Base-by-base conservation (phyloP, 2,113 vertebrate species). In the Lepus americanus region DNA sequence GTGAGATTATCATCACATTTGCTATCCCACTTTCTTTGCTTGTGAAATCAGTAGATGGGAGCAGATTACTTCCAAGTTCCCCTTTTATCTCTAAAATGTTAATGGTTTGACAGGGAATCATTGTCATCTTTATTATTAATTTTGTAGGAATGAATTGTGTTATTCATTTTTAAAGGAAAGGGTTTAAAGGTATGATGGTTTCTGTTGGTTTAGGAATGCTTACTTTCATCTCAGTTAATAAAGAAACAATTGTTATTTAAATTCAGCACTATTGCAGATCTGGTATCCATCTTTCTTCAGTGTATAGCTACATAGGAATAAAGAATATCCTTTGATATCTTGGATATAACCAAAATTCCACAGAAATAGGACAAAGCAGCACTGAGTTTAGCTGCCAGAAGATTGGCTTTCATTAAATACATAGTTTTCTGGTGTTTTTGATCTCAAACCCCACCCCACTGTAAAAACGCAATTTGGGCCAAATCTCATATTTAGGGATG, bases 391-490 rank as follows among this genome's bases (percentile, higher is more conserved):
- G 93, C 98, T 98, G 95, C 96, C 97, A 98, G 96, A 98, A 95
- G 88, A 97, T 97, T 97, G 94, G 95, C 97, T 98, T 98, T 98
- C 93, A 91, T 95, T 97, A 94, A 95, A 94, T 89, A 89, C 53
- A 94, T 97, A 94, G 89, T 97, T 98, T 98, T 98, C 96, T 98
- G 70, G 39, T 96, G 93, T 95, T 98, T 98, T 97, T 98, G 85
- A 98, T 98, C 86, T 95, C 94, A 97, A 95, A 78, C 96, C 98
- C 96, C 93, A 97, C 96, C 94, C 96, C 98, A 64, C 94, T 97
- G 77, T 90, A 98, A 94, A 95, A 95, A 95, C 97, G 90, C 66
- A 98, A 80, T 95, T 95, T 89, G 31, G 88, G 96, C 96, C 97
- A 98, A 97, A 88, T 97, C 95, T 61, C 95, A 97, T 96, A 97